phyloP scores from a whole-genome alignment of 2,888 invertebrate genomes.

The Xanthorhoe spadicearia region DNA sequence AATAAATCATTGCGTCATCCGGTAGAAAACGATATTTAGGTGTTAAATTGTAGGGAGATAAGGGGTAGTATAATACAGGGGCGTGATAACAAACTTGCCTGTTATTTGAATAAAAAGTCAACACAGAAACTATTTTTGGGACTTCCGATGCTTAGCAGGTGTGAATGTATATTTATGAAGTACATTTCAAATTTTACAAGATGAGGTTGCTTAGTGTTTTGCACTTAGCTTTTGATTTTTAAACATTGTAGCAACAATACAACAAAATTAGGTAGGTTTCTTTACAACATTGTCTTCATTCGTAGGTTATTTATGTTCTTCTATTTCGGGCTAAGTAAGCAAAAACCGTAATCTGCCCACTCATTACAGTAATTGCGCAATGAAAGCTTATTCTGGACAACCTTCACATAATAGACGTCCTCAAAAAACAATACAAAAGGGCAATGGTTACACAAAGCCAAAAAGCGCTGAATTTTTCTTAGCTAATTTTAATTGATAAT shows the following conservation, averaged over 20 bases:
- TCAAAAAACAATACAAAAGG: slow-evolving; percentile 13
- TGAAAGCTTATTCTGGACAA: not conserved
- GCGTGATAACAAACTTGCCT: slow-evolving; percentile 36
- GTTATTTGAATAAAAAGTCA: slow-evolving; percentile 36
- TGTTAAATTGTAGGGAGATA: slow-evolving; percentile 69
- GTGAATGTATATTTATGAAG: slow-evolving; percentile 4
- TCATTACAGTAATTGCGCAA: no score
- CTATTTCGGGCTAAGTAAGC: no score
- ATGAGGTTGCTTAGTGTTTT: no score
- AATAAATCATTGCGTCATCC: slow-evolving; percentile 78
- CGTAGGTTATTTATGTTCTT: no score
- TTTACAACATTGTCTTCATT: no score
- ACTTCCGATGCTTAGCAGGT: slow-evolving; percentile 21
- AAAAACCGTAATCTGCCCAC: no score
- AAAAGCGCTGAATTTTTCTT: slow-evolving; percentile 43
- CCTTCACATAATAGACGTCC: not conserved
- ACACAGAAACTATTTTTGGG: slow-evolving; percentile 13
- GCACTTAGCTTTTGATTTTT: no score
- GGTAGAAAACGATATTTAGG: slow-evolving; percentile 71
- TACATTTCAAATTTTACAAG: no score
- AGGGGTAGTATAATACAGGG: slow-evolving; percentile 45
- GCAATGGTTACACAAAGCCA: slow-evolving; percentile 15
- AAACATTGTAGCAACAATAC: no score
- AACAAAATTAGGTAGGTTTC: no score
- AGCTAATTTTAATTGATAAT: slow-evolving; percentile 81